Evolutionary conservation across 2,888 invertebrate genomes (phyloP).

Genomic region (Rotaria socialis): DNA sequence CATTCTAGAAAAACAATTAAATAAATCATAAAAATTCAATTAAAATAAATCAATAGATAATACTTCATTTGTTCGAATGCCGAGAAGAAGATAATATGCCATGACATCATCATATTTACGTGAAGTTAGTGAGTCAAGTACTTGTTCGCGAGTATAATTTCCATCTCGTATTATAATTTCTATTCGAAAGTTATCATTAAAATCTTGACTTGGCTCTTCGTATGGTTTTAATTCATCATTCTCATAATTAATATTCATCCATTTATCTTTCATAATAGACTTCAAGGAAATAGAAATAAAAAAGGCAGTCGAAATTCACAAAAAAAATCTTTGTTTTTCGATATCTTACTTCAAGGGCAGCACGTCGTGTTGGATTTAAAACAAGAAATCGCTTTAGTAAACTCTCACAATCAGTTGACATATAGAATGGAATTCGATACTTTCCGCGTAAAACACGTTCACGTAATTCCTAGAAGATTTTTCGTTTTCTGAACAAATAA

Average conservation of each 20-base stretch:
- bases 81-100: slow-evolving; percentile 88
- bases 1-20: neutral
- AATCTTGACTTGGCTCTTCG: slow-evolving; percentile 73
- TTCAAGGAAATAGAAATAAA: slow-evolving; percentile 50
- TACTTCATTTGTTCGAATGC: slow-evolving; percentile 52
- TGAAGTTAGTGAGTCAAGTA: slow-evolving; percentile 89
- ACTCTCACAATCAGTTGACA: slow-evolving; percentile 99
- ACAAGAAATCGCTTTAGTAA: slow-evolving; percentile 98
- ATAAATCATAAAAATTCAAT: neutral
- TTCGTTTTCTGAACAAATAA: neutral
- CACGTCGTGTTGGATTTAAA: slow-evolving; percentile 92
- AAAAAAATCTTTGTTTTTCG: too few relatives aligned
- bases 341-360: slow-evolving; percentile 55
- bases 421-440: slow-evolving; percentile 99
- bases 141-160: slow-evolving; percentile 90
- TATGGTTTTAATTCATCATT: slow-evolving; percentile 86
- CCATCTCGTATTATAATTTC: slow-evolving; percentile 82
- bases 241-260: slow-evolving; percentile 99
- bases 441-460: slow-evolving; percentile 96
- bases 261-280: slow-evolving; percentile 86
- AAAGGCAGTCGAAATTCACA: too few relatives aligned
- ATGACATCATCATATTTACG: slow-evolving; percentile 98
- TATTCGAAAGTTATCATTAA: slow-evolving; percentile 93
- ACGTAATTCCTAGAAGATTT: slow-evolving; percentile 68
- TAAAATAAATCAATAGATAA: neutral